These are phyloP conservation scores for Podarcis raffonei DNA, from an alignment of 2,113 vertebrate genomes.

Conservation along the genomic window DNA sequence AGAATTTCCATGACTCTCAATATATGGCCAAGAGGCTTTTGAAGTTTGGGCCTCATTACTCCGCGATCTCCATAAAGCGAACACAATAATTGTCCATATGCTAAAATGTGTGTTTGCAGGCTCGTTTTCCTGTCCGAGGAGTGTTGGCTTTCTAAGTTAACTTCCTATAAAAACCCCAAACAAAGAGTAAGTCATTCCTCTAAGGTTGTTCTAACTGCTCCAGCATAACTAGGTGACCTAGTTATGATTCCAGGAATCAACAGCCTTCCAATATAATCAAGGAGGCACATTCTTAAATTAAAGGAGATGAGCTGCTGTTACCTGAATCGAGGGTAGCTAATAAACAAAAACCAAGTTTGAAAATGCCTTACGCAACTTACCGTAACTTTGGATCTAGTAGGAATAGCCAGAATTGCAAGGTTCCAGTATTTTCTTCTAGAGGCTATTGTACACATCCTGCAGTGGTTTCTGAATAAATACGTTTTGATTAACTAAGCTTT, in stretches of 20 bases:
- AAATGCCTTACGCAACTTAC: neutral
- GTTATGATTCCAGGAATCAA: neutral
- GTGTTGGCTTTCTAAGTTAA: neutral
- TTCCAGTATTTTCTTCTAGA: neutral
- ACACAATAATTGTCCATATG: neutral
- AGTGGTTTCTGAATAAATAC: neutral
- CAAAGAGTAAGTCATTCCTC: neutral
- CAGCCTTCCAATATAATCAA: neutral
- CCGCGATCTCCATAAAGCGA: neutral
- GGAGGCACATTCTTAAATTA: neutral
- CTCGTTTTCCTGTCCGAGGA: neutral
- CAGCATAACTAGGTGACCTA: neutral
- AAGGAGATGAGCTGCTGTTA: neutral
- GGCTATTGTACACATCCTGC: neutral
- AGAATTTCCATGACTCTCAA: neutral
- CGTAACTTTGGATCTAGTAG: neutral
- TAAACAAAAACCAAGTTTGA: neutral
- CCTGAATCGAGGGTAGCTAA: neutral
- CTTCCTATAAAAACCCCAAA: neutral
- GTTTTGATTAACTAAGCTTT: neutral
- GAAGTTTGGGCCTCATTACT: neutral
- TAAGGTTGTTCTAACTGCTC: neutral
- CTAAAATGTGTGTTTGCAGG: neutral
- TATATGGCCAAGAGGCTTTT: neutral
- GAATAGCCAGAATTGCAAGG: neutral